phyloP scores from a whole-genome alignment of 1,140 invertebrate genomes.

The Bombus difficillimus region DNA sequence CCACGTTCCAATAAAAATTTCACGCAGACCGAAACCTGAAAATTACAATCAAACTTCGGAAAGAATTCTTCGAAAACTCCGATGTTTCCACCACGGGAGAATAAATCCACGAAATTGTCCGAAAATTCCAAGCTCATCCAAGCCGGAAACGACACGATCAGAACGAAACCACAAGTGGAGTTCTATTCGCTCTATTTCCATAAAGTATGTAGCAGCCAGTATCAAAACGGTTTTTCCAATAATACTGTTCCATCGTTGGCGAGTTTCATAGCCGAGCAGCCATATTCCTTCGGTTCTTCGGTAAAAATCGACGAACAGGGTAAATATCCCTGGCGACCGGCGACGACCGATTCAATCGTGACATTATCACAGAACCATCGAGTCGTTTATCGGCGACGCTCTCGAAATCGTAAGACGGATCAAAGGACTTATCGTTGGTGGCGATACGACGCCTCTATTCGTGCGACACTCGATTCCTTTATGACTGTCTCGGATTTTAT shows the following conservation, averaged over 20 bases:
- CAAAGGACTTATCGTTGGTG: slow-evolving; percentile 33
- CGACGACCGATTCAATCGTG: not conserved
- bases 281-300: not conserved
- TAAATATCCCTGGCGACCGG: no score
- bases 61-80: not conserved
- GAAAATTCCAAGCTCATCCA: not conserved
- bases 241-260: not conserved
- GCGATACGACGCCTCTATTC: slow-evolving; percentile 25
- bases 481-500: slow-evolving; percentile 56
- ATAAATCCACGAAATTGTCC: not conserved
- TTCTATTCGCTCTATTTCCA: not conserved
- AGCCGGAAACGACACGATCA: not conserved
- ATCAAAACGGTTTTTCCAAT: not conserved
- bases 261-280: not conserved
- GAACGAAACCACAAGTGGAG: not conserved
- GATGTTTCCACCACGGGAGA: no score
- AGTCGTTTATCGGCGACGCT: slow-evolving; percentile 2
- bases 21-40: no score
- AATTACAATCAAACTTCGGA: not conserved
- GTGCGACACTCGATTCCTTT: slow-evolving; percentile 55
- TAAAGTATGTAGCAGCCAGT: no score
- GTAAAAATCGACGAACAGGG: no score
- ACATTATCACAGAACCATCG: not conserved
- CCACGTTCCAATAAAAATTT: no score
- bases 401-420: slow-evolving; percentile 26